Conservation (phyloP, 2,888 invertebrate genomes). For the Calliopum simillimum region DNA sequence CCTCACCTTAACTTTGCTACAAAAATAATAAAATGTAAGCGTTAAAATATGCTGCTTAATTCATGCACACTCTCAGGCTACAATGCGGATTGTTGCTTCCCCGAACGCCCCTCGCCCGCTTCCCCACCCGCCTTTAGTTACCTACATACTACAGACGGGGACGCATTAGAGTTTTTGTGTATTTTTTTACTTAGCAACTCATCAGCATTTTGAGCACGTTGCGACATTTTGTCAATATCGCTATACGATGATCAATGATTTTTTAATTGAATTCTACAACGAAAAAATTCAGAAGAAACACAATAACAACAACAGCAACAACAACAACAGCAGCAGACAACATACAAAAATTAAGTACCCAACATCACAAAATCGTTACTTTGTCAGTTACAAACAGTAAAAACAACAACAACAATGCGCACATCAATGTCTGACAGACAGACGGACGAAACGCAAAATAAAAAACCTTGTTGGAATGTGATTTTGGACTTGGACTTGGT, state of each 20-base stretch:
- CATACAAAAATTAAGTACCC: background rate
- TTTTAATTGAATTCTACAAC: conserved; percentile 62
- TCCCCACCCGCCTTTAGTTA: conserved; percentile 1
- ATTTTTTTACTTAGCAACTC: conserved; percentile 52
- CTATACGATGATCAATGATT: conserved; percentile 61
- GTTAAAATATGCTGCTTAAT: conserved; percentile 10
- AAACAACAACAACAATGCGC: conserved; percentile 4
- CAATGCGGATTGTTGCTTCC: background rate
- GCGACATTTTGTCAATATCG: conserved; percentile 67
- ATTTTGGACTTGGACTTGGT: conserved; percentile 49
- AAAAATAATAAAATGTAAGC: conserved; percentile 29
- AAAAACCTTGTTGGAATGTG: conserved; percentile 47
- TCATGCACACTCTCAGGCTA: background rate
- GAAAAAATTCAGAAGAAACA: background rate
- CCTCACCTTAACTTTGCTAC: conserved; percentile 41
- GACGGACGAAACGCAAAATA: background rate
- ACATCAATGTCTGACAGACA: conserved; percentile 11
- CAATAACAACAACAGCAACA: background rate
- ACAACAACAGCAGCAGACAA: background rate
- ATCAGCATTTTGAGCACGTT: conserved; percentile 65
- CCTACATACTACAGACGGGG: background rate
- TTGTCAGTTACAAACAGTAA: background rate
- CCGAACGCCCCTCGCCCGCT: background rate
- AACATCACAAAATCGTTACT: too few species aligned
- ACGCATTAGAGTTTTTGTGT: conserved; percentile 20